phyloP scores from a whole-genome alignment of 1,140 invertebrate species.

The Archivesica marissinica region DNA sequence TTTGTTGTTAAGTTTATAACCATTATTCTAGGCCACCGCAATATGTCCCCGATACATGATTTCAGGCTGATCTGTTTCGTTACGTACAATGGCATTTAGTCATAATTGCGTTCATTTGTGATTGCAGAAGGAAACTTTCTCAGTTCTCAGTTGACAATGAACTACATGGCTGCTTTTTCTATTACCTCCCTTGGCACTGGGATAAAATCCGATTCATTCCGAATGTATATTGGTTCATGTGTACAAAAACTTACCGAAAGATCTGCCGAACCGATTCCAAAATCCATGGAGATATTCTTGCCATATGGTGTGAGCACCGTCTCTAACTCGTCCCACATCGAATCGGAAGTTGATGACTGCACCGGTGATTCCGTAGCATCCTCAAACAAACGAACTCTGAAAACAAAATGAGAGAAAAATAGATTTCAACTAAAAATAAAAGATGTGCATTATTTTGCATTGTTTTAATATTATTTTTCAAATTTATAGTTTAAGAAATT shows the following conservation, averaged over 20 bases:
- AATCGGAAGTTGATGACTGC: constrained; percentile 1
- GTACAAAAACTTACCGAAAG: background rate
- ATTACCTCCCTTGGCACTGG: background rate
- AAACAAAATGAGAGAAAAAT: background rate
- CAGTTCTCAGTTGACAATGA: background rate
- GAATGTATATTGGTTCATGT: background rate
- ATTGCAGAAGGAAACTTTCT: background rate
- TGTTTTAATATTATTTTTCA: background rate
- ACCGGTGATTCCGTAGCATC: background rate
- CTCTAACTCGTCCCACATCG: background rate
- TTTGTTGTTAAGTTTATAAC: no score
- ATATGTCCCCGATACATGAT: no score
- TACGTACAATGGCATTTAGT: background rate
- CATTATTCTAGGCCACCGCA: no score
- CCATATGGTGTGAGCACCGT: background rate
- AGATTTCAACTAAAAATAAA: background rate
- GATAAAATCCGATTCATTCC: background rate
- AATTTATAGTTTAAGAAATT: background rate
- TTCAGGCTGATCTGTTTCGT: no score
- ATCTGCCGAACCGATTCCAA: background rate
- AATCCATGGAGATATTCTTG: background rate
- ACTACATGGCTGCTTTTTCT: background rate
- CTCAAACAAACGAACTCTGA: constrained; percentile 29
- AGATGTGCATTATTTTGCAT: background rate
- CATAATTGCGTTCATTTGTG: background rate